Evolutionary conservation across 2,888 invertebrate species (phyloP), one percentile per base, ranked within the genome.

Genomic region (Onchidella celtica): DNA sequence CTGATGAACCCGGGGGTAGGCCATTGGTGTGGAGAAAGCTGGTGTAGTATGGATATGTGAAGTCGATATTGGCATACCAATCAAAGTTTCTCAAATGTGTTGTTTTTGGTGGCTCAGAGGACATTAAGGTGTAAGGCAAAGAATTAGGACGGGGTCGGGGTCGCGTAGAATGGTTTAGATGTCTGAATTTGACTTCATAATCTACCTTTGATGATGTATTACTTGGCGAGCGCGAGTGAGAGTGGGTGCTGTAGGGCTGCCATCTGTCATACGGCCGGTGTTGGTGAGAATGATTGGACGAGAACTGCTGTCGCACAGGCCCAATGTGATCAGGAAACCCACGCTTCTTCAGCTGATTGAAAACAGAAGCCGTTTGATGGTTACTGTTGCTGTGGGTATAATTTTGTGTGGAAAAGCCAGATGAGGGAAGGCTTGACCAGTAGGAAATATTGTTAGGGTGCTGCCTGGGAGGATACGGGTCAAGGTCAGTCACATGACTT

Each of bases 181-280:
- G 36, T 34, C 61, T 34, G 11, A 61, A 38, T 27, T 17, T 73
- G 24, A 59, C 59, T 17, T 1, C 38, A 17, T 6, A 9, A n/a
- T 73, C 38, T 24, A 2, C 11, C 2, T 59, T 2, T 6, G 55
- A 32, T 40, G 47, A 14, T 27, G 17, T n/a, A 32, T 11, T 3
- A 14, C 24, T 3, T 24, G 34, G n/a, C 14, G 3, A 59, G 2
- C 36, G 34, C 17, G 73, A 59, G 38, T 24, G 59, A 1, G n/a
- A 0, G 0, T 24, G 36, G 4, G 17, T 36, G 1, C 38, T 36
- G 0, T 32, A 34, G 34, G 55, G 17, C 17, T 61, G 73, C 1
- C 24, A 57, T 24, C 34, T 59, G 17, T 73, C 36, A 38, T 59
- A 73, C 3, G 73, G 72, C 14, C 55, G 55, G 57, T 57, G 72